Evolutionary conservation across 2,888 invertebrate genomes (phyloP).

Genomic region (Resseliella maxima): DNA sequence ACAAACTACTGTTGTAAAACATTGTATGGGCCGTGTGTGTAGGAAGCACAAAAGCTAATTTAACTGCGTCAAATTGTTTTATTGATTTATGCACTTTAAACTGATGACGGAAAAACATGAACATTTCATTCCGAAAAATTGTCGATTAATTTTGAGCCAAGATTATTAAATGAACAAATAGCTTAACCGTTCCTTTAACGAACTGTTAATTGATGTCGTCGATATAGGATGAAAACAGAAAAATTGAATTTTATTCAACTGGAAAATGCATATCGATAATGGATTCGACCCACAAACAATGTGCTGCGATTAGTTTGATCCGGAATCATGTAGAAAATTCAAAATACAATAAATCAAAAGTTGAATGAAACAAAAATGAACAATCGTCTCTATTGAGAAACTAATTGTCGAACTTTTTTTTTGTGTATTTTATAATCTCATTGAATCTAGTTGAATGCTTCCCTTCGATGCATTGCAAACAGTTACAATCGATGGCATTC

Average conservation of each 20-base stretch:
- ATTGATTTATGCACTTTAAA: constrained; percentile 11
- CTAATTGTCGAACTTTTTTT: constrained; percentile 18
- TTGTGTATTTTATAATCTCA: background rate
- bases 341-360: background rate
- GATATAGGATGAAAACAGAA: background rate
- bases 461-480: background rate
- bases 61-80: background rate
- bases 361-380: background rate
- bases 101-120: background rate
- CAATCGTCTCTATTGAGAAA: constrained; percentile 19
- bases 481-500: background rate
- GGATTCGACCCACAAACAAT: background rate
- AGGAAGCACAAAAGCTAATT: background rate
- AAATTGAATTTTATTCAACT: background rate
- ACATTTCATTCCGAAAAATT: background rate
- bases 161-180: background rate
- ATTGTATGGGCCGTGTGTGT: background rate
- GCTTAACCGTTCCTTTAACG: too few relatives aligned
- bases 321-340: background rate
- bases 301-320: background rate
- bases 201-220: background rate
- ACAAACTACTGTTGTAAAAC: background rate
- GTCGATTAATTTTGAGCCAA: constrained; percentile 8
- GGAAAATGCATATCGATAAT: background rate
- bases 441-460: background rate